Evolutionary conservation across 1,140 invertebrate species (phyloP).

Genomic region (Drosophila jambulina): DNA sequence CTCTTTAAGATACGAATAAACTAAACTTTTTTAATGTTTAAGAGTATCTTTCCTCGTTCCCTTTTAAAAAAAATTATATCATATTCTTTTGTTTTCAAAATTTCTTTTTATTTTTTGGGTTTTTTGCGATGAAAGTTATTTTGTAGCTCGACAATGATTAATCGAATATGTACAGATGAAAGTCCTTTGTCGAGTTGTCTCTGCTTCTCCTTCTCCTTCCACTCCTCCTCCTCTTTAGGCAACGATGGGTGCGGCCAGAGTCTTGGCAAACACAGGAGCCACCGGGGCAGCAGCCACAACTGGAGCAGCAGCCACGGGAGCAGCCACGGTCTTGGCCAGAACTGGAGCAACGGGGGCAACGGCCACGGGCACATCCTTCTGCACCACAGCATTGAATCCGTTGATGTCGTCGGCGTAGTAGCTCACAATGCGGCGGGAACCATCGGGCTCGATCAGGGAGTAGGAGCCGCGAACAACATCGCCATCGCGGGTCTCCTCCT

Average conservation of each 20-base stretch:
- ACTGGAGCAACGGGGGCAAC: conserved; percentile 73
- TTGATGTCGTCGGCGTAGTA: conserved; percentile 87
- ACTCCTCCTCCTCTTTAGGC: conserved; percentile 43
- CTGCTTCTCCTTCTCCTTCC: conserved; percentile 16
- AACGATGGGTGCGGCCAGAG: conserved; percentile 69
- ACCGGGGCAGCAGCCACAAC: conserved; percentile 46
- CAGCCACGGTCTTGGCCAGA: conserved; percentile 68
- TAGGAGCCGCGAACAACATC: conserved; percentile 87
- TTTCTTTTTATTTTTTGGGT: conserved; percentile 65
- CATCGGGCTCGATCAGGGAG: conserved; percentile 87
- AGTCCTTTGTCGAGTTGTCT: conserved; percentile 67
- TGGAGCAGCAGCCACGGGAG: conserved; percentile 52
- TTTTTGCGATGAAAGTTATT: conserved; percentile 75
- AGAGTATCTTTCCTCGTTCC: neutral
- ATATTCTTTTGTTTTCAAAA: conserved; percentile 20
- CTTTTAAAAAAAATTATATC: conserved; percentile 2
- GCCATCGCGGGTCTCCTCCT: conserved; percentile 87
- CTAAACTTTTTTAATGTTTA: neutral
- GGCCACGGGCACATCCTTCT: conserved; percentile 86
- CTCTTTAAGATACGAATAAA: neutral
- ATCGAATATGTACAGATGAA: conserved; percentile 85
- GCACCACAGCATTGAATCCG: conserved; percentile 87
- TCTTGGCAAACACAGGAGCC: conserved; percentile 69
- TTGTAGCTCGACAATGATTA: conserved; percentile 81
- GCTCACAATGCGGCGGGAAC: conserved; percentile 86